Conservation (phyloP, 35 echinoderm and acorn worm species). For the Strongylocentrotus purpuratus region DNA sequence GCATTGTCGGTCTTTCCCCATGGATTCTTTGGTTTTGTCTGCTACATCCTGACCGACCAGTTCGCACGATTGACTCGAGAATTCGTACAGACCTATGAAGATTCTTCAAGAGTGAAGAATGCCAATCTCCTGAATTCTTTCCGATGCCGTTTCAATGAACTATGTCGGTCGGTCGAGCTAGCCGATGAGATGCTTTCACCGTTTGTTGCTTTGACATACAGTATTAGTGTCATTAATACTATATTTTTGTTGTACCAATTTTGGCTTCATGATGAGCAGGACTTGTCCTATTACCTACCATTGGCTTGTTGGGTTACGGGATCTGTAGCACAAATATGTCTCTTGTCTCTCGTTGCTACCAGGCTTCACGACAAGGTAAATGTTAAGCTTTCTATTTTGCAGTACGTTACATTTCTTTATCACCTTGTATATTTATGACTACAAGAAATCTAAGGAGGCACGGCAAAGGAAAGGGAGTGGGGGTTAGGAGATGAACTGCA, state of each 20-base stretch:
- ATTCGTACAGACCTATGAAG: neutral
- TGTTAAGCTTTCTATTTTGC: neutral
- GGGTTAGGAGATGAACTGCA: too few relatives aligned
- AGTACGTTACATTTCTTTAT: too few relatives aligned
- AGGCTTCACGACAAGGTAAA: neutral
- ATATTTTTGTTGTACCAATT: neutral
- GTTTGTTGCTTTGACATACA: neutral
- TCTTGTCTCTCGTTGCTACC: neutral
- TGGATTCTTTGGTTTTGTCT: neutral
- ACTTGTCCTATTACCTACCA: neutral
- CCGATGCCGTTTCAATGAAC: neutral
- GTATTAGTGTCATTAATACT: neutral
- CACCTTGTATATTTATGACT: too few relatives aligned
- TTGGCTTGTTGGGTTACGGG: neutral
- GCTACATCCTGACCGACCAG: neutral
- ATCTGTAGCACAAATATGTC: neutral
- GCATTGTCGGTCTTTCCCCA: neutral
- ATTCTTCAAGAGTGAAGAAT: neutral
- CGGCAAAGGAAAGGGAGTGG: too few relatives aligned
- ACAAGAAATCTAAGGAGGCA: too few relatives aligned
- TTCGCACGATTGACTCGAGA: neutral
- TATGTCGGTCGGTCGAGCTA: neutral
- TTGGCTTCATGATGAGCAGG: neutral
- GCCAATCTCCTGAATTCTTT: neutral
- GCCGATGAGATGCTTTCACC: slow-evolving; percentile 6